Percentiles rank a stretch among this genome's conserved stretches.
These are phyloP conservation scores for Bolborhynchus lineola DNA, from an alignment of 2,113 vertebrate species.

Conservation along the genomic window DNA sequence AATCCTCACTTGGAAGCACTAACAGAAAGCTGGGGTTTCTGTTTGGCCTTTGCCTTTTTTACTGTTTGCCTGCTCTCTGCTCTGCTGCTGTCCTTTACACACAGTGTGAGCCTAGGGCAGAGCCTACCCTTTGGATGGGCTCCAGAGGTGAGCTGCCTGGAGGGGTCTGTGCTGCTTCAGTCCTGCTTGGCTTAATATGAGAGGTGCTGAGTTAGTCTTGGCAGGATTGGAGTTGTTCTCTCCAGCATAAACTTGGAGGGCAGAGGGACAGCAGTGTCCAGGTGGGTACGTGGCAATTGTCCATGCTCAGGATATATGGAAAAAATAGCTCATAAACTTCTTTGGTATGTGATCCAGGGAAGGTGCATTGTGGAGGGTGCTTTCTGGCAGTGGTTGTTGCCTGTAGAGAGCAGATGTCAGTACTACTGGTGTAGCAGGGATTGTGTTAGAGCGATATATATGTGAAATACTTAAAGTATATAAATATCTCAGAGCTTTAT, in stretches of 20 bases:
- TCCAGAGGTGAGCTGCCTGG: neutral
- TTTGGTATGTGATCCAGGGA: neutral
- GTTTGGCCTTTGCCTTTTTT: neutral
- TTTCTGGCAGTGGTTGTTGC: neutral
- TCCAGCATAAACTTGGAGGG: neutral
- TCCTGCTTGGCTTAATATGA: neutral
- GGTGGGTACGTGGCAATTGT: neutral
- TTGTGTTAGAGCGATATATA: neutral
- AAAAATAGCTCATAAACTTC: neutral
- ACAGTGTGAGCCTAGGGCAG: neutral
- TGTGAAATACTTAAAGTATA: neutral
- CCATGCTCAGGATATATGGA: accelerated
- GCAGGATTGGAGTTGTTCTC: accelerated
- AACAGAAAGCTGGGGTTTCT: neutral
- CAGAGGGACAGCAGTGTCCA: neutral
- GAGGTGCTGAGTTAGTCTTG: neutral
- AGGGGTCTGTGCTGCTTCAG: neutral
- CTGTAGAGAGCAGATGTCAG: neutral
- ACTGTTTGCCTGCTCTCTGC: neutral
- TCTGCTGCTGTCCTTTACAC: neutral
- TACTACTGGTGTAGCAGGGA: neutral
- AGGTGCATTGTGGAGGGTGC: neutral
- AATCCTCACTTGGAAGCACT: neutral
- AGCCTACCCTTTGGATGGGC: neutral
- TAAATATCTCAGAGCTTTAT: neutral